These are phyloP conservation scores for Sebastolobus altivelis DNA, from an alignment of 2,797 vertebrate species.

Conservation along the genomic window DNA sequence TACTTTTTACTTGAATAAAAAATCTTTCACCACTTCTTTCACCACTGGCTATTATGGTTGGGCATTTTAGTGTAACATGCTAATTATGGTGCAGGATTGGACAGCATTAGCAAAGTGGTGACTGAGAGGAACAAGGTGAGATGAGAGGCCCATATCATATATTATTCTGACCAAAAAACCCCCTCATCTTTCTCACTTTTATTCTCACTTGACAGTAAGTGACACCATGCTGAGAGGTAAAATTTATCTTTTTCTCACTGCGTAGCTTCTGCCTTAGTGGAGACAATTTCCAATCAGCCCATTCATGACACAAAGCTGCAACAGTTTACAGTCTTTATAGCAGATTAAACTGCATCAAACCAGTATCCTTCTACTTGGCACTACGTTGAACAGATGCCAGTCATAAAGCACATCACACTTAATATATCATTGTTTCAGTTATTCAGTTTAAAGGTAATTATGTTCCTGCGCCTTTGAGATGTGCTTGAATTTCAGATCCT, in stretches of 20 bases:
- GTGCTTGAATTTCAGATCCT: neutral
- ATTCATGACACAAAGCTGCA: conserved; percentile 7
- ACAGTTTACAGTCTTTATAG: neutral
- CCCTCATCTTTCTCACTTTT: conserved; percentile 24
- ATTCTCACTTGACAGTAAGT: conserved; percentile 11
- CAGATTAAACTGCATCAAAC: conserved; percentile 1
- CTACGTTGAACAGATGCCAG: neutral
- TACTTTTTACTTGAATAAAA: conserved; percentile 1
- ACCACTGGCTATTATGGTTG: neutral
- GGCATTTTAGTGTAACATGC: neutral
- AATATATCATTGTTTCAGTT: neutral
- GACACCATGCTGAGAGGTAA: conserved; percentile 2
- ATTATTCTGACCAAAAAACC: neutral
- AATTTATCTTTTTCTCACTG: neutral
- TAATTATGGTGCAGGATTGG: neutral
- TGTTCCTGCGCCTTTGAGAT: neutral
- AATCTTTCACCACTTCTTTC: neutral
- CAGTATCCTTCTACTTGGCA: neutral
- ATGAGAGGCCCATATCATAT: conserved; percentile 3
- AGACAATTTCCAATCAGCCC: conserved; percentile 13
- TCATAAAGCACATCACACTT: neutral
- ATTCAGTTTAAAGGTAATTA: neutral
- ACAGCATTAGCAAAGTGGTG: neutral
- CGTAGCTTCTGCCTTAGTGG: neutral
- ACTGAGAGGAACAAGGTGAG: neutral